Percentiles rank a stretch among this genome's conserved stretches.
Conservation (phyloP, 2,113 vertebrate species). For the Dissostichus mawsoni region DNA sequence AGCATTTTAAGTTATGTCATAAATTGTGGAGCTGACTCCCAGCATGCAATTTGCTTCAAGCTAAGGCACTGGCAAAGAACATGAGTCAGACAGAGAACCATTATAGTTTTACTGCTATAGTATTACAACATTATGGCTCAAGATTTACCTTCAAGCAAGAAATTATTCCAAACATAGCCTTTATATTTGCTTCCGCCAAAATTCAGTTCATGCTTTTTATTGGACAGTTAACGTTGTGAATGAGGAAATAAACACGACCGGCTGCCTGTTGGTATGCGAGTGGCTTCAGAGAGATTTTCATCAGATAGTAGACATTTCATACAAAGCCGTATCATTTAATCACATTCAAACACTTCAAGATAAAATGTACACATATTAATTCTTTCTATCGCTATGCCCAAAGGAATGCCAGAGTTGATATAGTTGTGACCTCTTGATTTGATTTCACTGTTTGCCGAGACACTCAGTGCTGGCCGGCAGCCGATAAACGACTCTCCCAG, state of each 20-base stretch:
- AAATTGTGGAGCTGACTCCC: not conserved
- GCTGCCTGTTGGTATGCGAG: not conserved
- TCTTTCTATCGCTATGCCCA: not conserved
- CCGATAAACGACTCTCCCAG: not conserved
- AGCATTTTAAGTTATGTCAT: too few relatives aligned
- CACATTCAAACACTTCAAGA: too few relatives aligned
- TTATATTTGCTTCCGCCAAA: not conserved
- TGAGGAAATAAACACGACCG: not conserved
- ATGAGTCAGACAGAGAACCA: not conserved
- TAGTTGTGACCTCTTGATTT: slow-evolving; percentile 5
- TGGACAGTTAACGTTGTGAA: not conserved
- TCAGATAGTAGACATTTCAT: not conserved
- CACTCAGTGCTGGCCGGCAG: not conserved
- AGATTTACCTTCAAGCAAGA: not conserved
- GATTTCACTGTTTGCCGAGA: slow-evolving; percentile 18
- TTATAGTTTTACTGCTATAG: not conserved
- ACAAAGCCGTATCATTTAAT: not conserved
- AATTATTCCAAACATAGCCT: not conserved
- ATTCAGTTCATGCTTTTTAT: not conserved
- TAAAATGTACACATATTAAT: not conserved
- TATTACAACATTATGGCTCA: not conserved
- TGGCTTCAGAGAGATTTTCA: not conserved
- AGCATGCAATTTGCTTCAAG: not conserved
- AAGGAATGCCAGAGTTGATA: not conserved
- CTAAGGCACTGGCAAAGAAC: not conserved